phyloP scores from a whole-genome alignment of 2,113 vertebrate species.

The Hydrolagus affinis region DNA sequence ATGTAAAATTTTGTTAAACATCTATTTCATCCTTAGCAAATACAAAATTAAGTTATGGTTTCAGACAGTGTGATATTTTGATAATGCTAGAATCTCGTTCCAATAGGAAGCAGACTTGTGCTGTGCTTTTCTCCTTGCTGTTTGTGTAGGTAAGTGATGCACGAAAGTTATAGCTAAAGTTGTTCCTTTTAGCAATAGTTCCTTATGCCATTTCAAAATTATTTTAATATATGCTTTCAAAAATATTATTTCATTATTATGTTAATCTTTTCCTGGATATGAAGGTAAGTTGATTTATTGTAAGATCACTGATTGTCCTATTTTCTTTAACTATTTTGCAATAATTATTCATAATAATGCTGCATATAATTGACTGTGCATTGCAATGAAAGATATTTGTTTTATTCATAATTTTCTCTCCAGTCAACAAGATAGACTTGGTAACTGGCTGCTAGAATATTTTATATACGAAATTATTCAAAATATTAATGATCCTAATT shows the following conservation, averaged over 20 bases:
- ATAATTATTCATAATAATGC: no score
- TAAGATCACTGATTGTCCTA: no score
- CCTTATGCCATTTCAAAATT: not conserved
- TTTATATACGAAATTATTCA: no score
- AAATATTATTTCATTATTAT: not conserved
- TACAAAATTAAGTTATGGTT: not conserved
- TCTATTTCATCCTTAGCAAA: not conserved
- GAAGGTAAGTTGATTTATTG: no score
- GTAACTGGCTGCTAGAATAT: no score
- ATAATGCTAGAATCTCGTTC: conserved; percentile 30
- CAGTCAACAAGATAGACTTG: no score
- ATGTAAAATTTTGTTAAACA: not conserved
- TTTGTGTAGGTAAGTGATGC: conserved; percentile 22
- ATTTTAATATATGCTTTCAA: not conserved
- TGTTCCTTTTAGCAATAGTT: conserved; percentile 2
- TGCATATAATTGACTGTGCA: no score
- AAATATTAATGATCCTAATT: no score
- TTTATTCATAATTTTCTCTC: no score
- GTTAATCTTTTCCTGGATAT: no score
- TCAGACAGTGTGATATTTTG: conserved; percentile 9
- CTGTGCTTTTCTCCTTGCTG: not conserved
- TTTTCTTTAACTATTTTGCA: no score
- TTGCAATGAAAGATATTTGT: no score
- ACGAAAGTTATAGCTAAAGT: conserved; percentile 7
- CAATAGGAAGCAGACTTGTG: conserved; percentile 20